Evolutionary conservation across 2,888 invertebrate genomes (phyloP).

Genomic region (Formica aserva): DNA sequence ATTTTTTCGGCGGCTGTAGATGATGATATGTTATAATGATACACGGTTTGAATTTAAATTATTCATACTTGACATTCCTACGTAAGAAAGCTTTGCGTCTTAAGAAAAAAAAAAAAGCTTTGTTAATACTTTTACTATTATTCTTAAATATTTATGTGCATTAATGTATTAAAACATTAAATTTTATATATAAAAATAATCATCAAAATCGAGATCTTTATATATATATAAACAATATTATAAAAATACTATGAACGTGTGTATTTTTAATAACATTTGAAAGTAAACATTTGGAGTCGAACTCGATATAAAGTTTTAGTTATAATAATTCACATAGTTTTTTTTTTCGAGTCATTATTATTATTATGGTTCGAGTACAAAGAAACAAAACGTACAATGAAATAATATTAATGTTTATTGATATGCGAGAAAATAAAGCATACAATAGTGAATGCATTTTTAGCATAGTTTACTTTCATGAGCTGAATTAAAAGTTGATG

Average conservation of each 20-base stretch:
- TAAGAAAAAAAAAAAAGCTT: not conserved
- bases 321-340: not conserved
- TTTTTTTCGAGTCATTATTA: not conserved
- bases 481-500: not conserved
- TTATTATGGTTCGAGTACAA: not conserved
- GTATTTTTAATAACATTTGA: not conserved
- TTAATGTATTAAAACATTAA: not conserved
- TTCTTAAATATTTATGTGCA: conserved; percentile 12
- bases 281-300: not conserved
- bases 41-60: not conserved
- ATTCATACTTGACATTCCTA: not conserved
- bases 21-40: not conserved
- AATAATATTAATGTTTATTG: not conserved
- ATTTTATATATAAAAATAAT: not conserved
- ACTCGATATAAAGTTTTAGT: not conserved
- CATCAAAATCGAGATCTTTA: not conserved
- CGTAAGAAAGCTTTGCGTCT: not conserved
- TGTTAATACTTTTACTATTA: not conserved
- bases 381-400: not conserved
- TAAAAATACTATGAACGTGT: not conserved
- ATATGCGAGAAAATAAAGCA: not conserved
- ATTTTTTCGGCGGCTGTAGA: not conserved
- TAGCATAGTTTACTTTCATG: not conserved
- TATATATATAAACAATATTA: not conserved
- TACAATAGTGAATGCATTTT: not conserved